These are phyloP conservation scores for Neolamprologus variostigma DNA, from an alignment of 2,113 vertebrate species.

Conservation along the genomic window DNA sequence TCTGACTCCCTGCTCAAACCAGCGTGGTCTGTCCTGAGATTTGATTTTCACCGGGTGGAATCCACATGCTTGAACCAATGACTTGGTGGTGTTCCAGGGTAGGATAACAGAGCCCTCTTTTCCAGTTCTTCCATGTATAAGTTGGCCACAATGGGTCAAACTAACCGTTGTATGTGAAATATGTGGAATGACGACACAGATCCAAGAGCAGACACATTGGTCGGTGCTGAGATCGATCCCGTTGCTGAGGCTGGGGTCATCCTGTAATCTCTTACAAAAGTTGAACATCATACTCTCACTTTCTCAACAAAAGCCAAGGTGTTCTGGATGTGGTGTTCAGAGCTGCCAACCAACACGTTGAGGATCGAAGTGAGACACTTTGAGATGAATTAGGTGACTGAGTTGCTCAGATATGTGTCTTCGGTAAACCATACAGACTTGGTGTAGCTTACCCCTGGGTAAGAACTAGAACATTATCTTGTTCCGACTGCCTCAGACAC, in stretches of 20 bases:
- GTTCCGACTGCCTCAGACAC: not conserved
- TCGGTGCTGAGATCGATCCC: not conserved
- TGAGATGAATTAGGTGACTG: not conserved
- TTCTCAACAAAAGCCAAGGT: not conserved
- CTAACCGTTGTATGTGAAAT: not conserved
- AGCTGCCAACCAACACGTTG: not conserved
- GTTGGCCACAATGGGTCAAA: not conserved
- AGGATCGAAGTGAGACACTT: not conserved
- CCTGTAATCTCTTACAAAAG: not conserved
- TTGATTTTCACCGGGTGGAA: not conserved
- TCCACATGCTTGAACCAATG: not conserved
- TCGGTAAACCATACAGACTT: not conserved
- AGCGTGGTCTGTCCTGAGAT: not conserved
- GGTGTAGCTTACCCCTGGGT: not conserved
- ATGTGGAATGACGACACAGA: not conserved
- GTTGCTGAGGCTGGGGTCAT: not conserved
- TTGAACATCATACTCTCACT: not conserved
- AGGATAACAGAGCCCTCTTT: not conserved
- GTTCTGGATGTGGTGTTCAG: not conserved
- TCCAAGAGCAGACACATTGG: not conserved
- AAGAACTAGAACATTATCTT: not conserved
- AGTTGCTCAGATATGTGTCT: not conserved
- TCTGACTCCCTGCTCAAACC: not conserved
- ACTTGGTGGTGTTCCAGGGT: not conserved
- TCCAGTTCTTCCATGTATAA: not conserved